These are phyloP conservation scores for Eucera pruinosa DNA, from an alignment of 2,888 invertebrate species.

Conservation along the genomic window DNA sequence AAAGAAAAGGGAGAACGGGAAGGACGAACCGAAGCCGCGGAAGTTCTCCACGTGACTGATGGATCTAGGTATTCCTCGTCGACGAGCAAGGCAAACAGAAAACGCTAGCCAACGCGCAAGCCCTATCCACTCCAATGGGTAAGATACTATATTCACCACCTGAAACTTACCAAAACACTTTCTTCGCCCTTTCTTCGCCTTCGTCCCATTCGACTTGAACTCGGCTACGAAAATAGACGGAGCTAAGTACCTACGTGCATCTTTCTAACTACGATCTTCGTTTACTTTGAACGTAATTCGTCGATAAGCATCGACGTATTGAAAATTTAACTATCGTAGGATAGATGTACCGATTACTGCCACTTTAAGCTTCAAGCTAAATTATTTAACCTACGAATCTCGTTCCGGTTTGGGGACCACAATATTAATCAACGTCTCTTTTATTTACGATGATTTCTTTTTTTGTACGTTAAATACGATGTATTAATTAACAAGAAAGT, in stretches of 20 bases:
- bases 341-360: too few species aligned
- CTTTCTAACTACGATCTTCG: background rate
- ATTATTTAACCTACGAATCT: too few species aligned
- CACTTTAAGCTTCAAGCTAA: too few species aligned
- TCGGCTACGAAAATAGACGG: background rate
- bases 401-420: too few species aligned
- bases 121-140: constrained; percentile 1
- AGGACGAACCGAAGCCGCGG: constrained; percentile 73
- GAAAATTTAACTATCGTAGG: background rate
- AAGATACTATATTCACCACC: background rate
- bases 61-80: constrained; percentile 63
- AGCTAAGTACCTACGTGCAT: background rate
- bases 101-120: constrained; percentile 72
- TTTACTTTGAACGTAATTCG: background rate
- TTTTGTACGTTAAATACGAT: too few species aligned
- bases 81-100: constrained; percentile 70
- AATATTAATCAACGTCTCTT: too few species aligned
- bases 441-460: too few species aligned
- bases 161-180: background rate
- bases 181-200: background rate
- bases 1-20: constrained; percentile 13
- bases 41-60: constrained; percentile 80
- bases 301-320: background rate
- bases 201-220: background rate
- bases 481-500: too few species aligned